phyloP scores from a whole-genome alignment of 1,140 invertebrate species.

The Magallana gigas region DNA sequence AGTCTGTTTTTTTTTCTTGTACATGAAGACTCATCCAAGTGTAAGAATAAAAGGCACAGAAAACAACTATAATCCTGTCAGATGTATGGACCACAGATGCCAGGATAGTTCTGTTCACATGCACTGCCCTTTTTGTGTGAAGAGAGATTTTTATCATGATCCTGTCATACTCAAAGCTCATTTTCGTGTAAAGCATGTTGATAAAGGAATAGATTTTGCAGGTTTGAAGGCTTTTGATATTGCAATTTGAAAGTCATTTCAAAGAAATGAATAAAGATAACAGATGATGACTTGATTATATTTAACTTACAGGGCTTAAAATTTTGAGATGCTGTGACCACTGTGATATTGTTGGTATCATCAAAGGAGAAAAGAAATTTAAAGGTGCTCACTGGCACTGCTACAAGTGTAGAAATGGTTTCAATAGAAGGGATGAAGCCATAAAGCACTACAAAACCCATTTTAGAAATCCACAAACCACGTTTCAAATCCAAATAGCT shows the following conservation, averaged over 20 bases:
- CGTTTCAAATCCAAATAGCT: slow-evolving; percentile 79
- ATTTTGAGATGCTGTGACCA: slow-evolving; percentile 79
- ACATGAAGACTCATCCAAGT: slow-evolving; percentile 78
- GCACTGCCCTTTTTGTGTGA: slow-evolving; percentile 80
- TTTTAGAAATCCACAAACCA: slow-evolving; percentile 79
- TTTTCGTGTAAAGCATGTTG: slow-evolving; percentile 80
- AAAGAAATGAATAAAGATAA: neutral
- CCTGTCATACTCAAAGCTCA: slow-evolving; percentile 79
- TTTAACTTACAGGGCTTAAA: slow-evolving; percentile 73
- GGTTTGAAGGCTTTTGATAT: slow-evolving; percentile 61
- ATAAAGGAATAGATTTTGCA: slow-evolving; percentile 80
- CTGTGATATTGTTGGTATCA: slow-evolving; percentile 79
- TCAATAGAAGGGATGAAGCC: slow-evolving; percentile 79
- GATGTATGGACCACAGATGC: slow-evolving; percentile 75
- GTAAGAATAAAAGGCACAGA: slow-evolving; percentile 79
- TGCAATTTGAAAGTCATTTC: neutral
- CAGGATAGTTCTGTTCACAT: slow-evolving; percentile 74
- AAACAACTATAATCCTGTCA: slow-evolving; percentile 75
- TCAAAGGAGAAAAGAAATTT: slow-evolving; percentile 80
- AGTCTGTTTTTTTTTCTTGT: slow-evolving; percentile 22
- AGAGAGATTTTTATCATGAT: slow-evolving; percentile 77
- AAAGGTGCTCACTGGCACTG: slow-evolving; percentile 80
- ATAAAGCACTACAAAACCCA: slow-evolving; percentile 80
- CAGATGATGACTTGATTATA: slow-evolving; percentile 6
- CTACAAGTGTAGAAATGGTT: slow-evolving; percentile 79